phyloP scores from a whole-genome alignment of 2,113 vertebrate genomes.

The Callipepla squamata region DNA sequence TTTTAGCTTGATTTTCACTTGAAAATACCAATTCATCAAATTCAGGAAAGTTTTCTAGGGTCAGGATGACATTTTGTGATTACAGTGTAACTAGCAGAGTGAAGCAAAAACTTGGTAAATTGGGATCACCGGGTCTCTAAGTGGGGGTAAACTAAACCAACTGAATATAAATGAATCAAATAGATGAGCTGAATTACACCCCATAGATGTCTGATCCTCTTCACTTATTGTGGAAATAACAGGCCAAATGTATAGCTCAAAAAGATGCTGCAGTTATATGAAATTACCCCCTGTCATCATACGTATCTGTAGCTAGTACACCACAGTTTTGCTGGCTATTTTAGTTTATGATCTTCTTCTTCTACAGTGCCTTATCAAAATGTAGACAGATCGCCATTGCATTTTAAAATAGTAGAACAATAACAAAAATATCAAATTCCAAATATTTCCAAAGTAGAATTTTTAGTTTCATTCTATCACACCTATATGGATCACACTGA shows the following conservation, averaged over 20 bases:
- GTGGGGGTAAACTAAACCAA: background rate
- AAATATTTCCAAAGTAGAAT: background rate
- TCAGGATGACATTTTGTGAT: background rate
- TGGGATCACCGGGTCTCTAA: background rate
- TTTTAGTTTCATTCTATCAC: background rate
- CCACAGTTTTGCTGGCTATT: background rate
- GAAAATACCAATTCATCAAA: background rate
- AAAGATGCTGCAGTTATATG: background rate
- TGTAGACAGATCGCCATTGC: background rate
- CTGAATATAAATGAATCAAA: background rate
- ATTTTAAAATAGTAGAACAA: background rate
- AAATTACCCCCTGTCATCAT: background rate
- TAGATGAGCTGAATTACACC: background rate
- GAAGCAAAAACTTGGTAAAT: background rate
- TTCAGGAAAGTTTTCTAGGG: background rate
- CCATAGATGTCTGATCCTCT: background rate
- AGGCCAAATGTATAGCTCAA: background rate
- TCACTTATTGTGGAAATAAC: background rate
- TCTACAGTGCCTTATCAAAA: background rate
- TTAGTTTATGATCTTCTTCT: background rate
- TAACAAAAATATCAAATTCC: background rate
- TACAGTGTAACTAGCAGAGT: background rate
- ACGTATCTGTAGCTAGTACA: fast-evolving
- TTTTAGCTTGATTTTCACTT: background rate
- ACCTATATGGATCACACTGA: background rate